Base-by-base conservation (phyloP, 2,113 vertebrate species). In the Calyptommatus sinebrachiatus region DNA sequence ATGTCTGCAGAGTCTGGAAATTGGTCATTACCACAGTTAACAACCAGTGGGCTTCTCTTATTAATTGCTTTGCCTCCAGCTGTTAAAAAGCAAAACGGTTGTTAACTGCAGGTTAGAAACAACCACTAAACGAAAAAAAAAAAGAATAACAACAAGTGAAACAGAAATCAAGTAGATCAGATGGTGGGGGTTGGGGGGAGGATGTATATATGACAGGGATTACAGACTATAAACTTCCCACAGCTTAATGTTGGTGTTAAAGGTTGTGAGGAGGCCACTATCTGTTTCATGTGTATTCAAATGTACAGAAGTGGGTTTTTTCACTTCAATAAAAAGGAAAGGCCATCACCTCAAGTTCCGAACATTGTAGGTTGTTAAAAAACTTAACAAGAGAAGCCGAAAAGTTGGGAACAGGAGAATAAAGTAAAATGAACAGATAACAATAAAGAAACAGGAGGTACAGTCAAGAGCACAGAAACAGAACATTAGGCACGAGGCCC, bases 91-190 rank as follows among this genome's bases (percentile, higher is more conserved):
- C 45, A 62, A 45, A 73, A 67, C 7, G 2, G 28, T 78, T 73
- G 71, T 83, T 78, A 73, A 83, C 63, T 83, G 48, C 76, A 78
- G 71, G 70, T 78, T 75, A 61, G 60, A 80, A 79, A 61, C 31
- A 29, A 60, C 45, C 8, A 12, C 9, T 16, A 65, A 73, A 73
- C 48, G 29, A 24, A 12, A 24, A 53, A 24, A 53, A 60, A 22
- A 46, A 2, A 5, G 8, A 53, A 14, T 11, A 63, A 48, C 7
- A 1, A 66, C n/a, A 26, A 65, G 8, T 28, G 22, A 66, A 53
- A 67, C 2, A 45, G 66, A 60, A 26, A 70, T 50, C 41, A 48
- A 29, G 24, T 35, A 22, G n/a, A 68, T 48, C 35, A 46, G 11
- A 20, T 48, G 3, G 22, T n/a, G 50, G 35, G 71, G 48, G 73